A percentile compares a stretch with the other conserved stretches of the same genome.
These are phyloP conservation scores for Callipepla squamata DNA, from an alignment of 2,113 vertebrate genomes.

Conservation along the genomic window DNA sequence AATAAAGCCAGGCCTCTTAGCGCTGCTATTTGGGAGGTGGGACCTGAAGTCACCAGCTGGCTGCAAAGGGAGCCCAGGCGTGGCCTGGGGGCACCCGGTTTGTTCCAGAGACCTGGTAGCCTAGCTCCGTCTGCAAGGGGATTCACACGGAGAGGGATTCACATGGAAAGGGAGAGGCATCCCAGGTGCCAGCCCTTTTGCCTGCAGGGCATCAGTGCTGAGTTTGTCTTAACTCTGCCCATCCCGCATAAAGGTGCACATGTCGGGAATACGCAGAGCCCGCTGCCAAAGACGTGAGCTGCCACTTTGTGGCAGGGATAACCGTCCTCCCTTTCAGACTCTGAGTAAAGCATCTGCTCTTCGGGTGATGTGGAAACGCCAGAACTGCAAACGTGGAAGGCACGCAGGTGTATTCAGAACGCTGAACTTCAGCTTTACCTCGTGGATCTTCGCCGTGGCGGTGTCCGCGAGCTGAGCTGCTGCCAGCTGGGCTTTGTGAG, in stretches of 20 bases:
- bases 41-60: neutral
- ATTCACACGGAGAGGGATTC: neutral
- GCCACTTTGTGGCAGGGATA: neutral
- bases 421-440: neutral
- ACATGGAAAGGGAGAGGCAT: neutral
- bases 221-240: neutral
- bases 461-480: neutral
- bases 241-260: neutral
- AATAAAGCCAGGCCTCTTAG: constrained; percentile 5
- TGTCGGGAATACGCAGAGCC: neutral
- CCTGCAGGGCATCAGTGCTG: neutral
- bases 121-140: neutral
- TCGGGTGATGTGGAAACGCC: neutral
- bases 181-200: neutral
- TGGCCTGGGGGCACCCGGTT: neutral
- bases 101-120: neutral
- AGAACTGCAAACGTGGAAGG: neutral
- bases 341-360: neutral
- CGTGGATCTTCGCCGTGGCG: rapidly evolving
- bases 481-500: neutral
- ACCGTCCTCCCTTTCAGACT: neutral
- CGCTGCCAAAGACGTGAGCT: neutral
- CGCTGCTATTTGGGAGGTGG: neutral
- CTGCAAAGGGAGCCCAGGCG: neutral
- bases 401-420: neutral